Evolutionary conservation across 2,888 invertebrate species (phyloP).

Genomic region (Malthinus seriepunctatus): DNA sequence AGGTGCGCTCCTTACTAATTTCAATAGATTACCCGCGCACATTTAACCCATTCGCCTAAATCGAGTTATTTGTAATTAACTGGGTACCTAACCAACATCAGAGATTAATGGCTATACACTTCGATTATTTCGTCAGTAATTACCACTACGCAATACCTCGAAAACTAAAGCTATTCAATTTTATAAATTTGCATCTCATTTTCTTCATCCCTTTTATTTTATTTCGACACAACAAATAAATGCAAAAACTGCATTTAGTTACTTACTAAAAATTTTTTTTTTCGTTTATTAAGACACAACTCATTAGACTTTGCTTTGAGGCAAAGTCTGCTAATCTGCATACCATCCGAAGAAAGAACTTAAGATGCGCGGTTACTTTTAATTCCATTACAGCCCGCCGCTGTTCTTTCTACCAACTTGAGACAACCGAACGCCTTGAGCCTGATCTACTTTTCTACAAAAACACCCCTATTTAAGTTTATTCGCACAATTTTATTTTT

Average conservation of each 20-base stretch:
- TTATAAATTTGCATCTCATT: constrained; percentile 7
- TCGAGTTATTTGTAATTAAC: constrained; percentile 58
- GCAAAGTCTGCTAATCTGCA: constrained; percentile 26
- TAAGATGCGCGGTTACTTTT: constrained; percentile 34
- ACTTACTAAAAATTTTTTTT: too few relatives aligned
- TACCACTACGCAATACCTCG: constrained; percentile 24
- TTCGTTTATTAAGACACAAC: constrained; percentile 23
- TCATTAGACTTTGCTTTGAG: constrained; percentile 26
- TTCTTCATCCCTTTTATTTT: not conserved
- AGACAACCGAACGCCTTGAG: constrained; percentile 15
- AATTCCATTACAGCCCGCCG: constrained; percentile 32
- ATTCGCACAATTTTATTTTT: not conserved
- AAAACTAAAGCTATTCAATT: constrained; percentile 16
- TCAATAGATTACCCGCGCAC: constrained; percentile 57
- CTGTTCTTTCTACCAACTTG: constrained; percentile 10
- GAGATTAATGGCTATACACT: constrained; percentile 41
- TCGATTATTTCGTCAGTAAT: constrained; percentile 42
- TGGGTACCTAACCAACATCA: constrained; percentile 46
- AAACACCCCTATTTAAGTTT: constrained; percentile 1
- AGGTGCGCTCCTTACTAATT: constrained; percentile 56
- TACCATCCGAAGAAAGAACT: constrained; percentile 31
- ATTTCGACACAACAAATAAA: not conserved
- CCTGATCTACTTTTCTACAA: not conserved
- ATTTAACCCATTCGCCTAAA: constrained; percentile 56
- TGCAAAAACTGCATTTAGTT: not conserved